These are phyloP conservation scores for Diarsia rubi DNA, from an alignment of 2,888 invertebrate species.

Conservation along the genomic window DNA sequence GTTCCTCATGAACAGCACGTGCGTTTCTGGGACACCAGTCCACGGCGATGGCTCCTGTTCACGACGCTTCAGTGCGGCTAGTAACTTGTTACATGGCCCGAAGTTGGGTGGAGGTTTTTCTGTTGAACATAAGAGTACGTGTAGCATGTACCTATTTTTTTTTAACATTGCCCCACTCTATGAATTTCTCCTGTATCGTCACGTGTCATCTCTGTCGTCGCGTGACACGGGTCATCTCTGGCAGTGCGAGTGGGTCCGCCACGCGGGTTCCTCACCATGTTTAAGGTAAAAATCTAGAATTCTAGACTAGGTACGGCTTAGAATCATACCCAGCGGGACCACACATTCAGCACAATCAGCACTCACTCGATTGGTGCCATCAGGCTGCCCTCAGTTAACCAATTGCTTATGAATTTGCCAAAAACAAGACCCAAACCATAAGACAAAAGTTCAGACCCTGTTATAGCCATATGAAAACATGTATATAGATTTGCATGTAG, in stretches of 20 bases:
- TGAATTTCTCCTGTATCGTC: no score
- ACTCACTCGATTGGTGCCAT: background rate
- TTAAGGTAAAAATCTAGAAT: no score
- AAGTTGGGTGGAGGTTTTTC: constrained; percentile 57
- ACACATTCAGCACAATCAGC: no score
- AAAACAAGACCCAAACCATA: background rate
- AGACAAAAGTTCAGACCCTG: background rate
- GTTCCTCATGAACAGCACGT: constrained; percentile 74
- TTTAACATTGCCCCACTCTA: no score
- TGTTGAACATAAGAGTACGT: constrained; percentile 9
- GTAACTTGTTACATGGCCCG: constrained; percentile 60
- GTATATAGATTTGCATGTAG: background rate
- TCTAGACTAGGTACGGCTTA: background rate
- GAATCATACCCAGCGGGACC: background rate
- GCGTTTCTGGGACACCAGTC: constrained; percentile 65
- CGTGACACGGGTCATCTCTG: no score
- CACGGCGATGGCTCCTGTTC: constrained; percentile 69
- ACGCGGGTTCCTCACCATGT: no score
- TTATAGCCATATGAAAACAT: background rate
- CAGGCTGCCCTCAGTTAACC: background rate
- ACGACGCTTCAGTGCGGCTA: constrained; percentile 66
- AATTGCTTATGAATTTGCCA: background rate
- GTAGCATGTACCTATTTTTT: no score
- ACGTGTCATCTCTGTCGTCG: no score
- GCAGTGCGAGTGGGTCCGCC: no score